A percentile compares a stretch with the other conserved stretches of the same genome.
phyloP scores from a whole-genome alignment of 2,888 invertebrate species.

The Sarcophaga variegata region DNA sequence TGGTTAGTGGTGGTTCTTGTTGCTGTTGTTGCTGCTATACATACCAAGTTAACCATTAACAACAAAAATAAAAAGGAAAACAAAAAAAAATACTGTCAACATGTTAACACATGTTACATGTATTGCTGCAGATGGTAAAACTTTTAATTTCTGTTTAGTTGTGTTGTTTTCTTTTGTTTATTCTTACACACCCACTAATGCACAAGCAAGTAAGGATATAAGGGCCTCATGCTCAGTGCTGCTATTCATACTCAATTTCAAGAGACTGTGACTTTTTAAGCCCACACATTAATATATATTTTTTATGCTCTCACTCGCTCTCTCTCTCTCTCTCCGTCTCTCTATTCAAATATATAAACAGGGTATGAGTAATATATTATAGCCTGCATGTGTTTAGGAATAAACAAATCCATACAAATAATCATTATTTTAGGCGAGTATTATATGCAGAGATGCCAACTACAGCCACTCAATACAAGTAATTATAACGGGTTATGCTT shows the following conservation, averaged over 20 bases:
- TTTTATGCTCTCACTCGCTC: too few relatives aligned
- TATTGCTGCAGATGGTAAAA: not conserved
- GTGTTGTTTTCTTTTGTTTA: not conserved
- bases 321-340: not conserved
- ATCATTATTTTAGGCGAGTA: too few relatives aligned
- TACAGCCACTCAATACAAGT: too few relatives aligned
- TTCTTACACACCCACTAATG: not conserved
- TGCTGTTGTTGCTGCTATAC: not conserved
- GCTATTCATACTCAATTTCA: slow-evolving; percentile 3
- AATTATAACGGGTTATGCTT: too few relatives aligned
- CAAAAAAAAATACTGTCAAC: slow-evolving; percentile 43
- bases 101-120: slow-evolving; percentile 52
- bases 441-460: too few relatives aligned
- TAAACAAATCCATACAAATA: too few relatives aligned
- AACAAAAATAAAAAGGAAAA: not conserved
- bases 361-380: too few relatives aligned
- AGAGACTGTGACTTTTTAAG: slow-evolving; percentile 56
- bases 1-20: slow-evolving; percentile 16
- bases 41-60: slow-evolving; percentile 54
- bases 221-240: not conserved
- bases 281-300: slow-evolving; percentile 28
- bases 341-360: not conserved
- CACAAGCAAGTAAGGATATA: too few relatives aligned
- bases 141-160: not conserved
- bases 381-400: too few relatives aligned